Evolutionary conservation across 2,888 invertebrate genomes (phyloP), one percentile per base, ranked within the genome.

Genomic region (Stratiomys singularior): DNA sequence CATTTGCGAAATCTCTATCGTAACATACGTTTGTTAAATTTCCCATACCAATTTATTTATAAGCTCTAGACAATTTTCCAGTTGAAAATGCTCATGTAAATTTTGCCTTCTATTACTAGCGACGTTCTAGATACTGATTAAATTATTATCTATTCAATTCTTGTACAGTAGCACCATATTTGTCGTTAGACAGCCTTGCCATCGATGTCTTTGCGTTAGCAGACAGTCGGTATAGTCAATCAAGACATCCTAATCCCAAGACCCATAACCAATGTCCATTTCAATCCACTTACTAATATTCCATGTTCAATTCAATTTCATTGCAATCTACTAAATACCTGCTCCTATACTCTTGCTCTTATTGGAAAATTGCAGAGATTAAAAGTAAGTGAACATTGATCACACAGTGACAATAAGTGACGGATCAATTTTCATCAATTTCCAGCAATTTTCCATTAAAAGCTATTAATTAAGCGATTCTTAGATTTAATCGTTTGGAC

Each of bases 131-230:
- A 52, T 52, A 52, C 52, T n/a, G 18, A 52, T 52, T 52, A 52
- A 52, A 52, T 13, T 52, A 52, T 52, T 52, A 52, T 52, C 52
- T 52, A 52, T 52, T 52, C 52, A 52, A 4, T 52, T 52, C 52
- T 52, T 52, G 52, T 52, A 3, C 4, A n/a, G 52, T 15, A 52
- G 52, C 52, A 52, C 7, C 52, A 52, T n/a, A n/a, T n/a, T n/a
- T n/a, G n/a, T n/a, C n/a, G n/a, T n/a, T n/a, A 52, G 15, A 15
- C 52, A 52, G n/a, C n/a, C 52, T n/a, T n/a, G 18, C 15, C 52
- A 13, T 52, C 3, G 52, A 37, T 9, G 37, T 37, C 37, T 37
- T 37, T 5, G 37, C 37, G 9, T 9, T 37, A 37, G 9, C 37
- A 9, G 37, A 37, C 52, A 44, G 18, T 52, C n/a, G 52, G 15